Evolutionary conservation across 2,113 vertebrate genomes (phyloP), one percentile per base, ranked within the genome.

Genomic region (Monarcha castaneiventris): DNA sequence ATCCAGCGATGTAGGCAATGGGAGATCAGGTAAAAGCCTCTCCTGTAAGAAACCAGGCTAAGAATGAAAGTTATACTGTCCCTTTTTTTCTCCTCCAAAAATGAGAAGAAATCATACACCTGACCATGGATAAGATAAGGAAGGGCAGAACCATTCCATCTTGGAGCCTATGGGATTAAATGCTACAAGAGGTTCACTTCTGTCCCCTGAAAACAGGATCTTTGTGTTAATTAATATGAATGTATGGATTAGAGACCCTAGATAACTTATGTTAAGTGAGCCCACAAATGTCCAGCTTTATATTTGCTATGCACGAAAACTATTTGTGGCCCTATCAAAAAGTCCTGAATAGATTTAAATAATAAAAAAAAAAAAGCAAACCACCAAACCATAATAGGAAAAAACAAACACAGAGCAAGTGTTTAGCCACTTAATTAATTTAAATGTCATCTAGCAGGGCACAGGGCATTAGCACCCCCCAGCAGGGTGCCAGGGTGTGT

Each of bases 381-480:
- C 15, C 58, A 37, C 23, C n/a, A 37, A 59, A 59, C n/a, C 11
- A 11, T 20, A 26, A 4, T 4, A 5, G 13, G 35, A 51, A 29
- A 39, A 29, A 83, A 51, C 78, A 90, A 90, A 48, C 52, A 90
- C 37, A 66, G 72, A 90, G 68, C 87, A 90, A 93, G 83, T 95
- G 88, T 92, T 94, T 87, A 95, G 80, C 86, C 66, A 73, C 69
- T 73, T 87, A 95, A 82, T 96, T 95, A 96, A 95, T 84, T 93
- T 78, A 44, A 88, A 84, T 49, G 68, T 68, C 54, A 64, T 46
- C 83, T 90, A 71, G 83, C 90, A 82, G 39, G 7, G 80, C 90
- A 89, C 44, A 81, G 85, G 93, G 92, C 92, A 94, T 97, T 97
- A 97, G 89, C 90, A 94, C 93, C 44, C 88, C 44, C 48, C 72